Conservation (phyloP, 1,140 invertebrate genomes). For the Neelides sp. region DNA sequence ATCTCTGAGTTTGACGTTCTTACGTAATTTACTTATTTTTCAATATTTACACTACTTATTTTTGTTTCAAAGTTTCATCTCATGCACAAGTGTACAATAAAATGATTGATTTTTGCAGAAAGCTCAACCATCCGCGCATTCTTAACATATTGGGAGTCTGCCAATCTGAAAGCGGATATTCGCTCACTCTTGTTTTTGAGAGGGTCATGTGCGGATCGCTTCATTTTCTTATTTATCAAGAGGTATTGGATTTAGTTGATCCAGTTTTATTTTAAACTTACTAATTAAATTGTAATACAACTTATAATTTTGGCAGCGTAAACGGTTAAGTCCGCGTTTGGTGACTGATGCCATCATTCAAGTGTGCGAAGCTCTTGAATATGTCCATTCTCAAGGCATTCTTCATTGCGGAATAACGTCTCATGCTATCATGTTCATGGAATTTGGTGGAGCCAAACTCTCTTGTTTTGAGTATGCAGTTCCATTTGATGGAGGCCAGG, state of each 20-base stretch:
- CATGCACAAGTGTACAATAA: too few species aligned
- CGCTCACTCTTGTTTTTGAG: conserved; percentile 38
- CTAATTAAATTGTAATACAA: not conserved
- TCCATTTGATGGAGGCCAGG: conserved; percentile 22
- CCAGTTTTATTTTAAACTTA: not conserved
- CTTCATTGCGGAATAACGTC: conserved; percentile 39
- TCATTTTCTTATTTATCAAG: conserved; percentile 34
- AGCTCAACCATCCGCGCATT: conserved; percentile 36
- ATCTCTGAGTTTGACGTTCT: conserved; percentile 36
- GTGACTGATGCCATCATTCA: conserved; percentile 13
- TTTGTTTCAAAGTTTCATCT: too few species aligned
- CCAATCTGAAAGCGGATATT: conserved; percentile 35
- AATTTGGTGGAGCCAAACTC: conserved; percentile 35
- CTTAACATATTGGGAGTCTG: conserved; percentile 38
- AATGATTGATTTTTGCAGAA: conserved; percentile 14
- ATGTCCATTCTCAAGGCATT: conserved; percentile 37
- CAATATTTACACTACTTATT: too few species aligned
- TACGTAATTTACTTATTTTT: conserved; percentile 19
- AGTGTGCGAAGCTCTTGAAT: conserved; percentile 35
- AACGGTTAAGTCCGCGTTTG: not conserved
- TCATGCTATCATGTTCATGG: conserved; percentile 38
- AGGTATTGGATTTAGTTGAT: too few species aligned
- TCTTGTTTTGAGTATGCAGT: conserved; percentile 39
- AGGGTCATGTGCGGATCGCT: conserved; percentile 36
- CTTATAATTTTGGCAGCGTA: not conserved